Percentiles rank a stretch among this genome's conserved stretches.
Conservation (phyloP, 2,888 invertebrate species). For the Syritta pipiens region DNA sequence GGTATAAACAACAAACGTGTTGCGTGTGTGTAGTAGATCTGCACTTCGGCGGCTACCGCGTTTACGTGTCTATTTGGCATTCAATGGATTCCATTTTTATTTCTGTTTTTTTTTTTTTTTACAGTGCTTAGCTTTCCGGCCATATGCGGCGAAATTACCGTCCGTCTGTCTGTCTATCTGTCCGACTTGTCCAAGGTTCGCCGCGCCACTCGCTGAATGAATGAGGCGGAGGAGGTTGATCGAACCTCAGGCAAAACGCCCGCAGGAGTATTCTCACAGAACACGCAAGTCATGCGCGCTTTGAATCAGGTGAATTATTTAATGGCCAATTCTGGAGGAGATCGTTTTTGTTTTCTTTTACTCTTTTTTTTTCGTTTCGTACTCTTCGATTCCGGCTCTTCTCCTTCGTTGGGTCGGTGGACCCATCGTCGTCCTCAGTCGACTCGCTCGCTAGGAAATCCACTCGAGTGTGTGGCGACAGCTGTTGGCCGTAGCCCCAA, state of each 20-base stretch:
- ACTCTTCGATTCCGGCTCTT: neutral
- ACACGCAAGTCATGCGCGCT: constrained; percentile 69
- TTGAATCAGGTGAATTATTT: constrained; percentile 69
- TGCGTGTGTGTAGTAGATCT: constrained; percentile 67
- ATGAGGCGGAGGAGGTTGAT: constrained; percentile 41
- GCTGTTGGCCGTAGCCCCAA: constrained; percentile 55
- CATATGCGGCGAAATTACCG: constrained; percentile 64
- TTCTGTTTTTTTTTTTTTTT: constrained; percentile 14
- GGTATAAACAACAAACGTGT: constrained; percentile 60
- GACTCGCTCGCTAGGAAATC: constrained; percentile 44
- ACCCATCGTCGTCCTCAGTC: constrained; percentile 25
- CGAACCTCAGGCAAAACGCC: constrained; percentile 36
- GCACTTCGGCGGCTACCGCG: constrained; percentile 65
- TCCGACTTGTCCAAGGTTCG: constrained; percentile 12
- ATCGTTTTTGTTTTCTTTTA: constrained; percentile 4
- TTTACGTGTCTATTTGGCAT: constrained; percentile 69
- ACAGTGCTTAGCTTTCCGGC: too few relatives aligned
- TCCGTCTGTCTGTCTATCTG: constrained; percentile 41
- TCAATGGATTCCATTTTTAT: constrained; percentile 37
- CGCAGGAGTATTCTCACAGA: constrained; percentile 59
- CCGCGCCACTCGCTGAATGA: constrained; percentile 47
- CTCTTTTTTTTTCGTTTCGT: neutral
- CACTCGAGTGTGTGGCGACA: constrained; percentile 65
- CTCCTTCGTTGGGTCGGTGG: constrained; percentile 25
- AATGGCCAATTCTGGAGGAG: constrained; percentile 60